These are phyloP conservation scores for Perca fluviatilis DNA, from an alignment of 2,113 vertebrate genomes.

Conservation along the genomic window DNA sequence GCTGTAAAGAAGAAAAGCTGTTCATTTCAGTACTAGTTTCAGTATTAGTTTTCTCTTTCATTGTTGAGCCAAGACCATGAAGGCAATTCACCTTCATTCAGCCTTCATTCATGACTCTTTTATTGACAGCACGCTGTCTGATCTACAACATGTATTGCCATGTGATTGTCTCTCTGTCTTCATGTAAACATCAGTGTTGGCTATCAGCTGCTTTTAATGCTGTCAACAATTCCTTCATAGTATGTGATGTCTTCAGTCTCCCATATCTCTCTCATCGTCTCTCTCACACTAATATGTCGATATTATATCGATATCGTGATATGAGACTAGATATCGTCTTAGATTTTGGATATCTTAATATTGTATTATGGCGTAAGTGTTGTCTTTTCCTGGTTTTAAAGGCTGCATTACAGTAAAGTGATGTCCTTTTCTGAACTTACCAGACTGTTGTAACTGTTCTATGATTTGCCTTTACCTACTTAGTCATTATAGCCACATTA, in stretches of 20 bases:
- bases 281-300: background rate
- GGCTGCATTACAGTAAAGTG: too few species aligned
- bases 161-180: constrained; percentile 18
- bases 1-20: background rate
- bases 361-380: too few species aligned
- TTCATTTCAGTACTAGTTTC: background rate
- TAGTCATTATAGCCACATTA: too few species aligned
- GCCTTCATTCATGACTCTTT: constrained; percentile 7
- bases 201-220: background rate
- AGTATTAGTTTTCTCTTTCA: constrained; percentile 31
- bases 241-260: background rate
- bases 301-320: too few species aligned
- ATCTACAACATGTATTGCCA: background rate
- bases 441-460: too few species aligned
- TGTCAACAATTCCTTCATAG: background rate
- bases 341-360: too few species aligned
- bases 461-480: too few species aligned
- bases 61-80: background rate
- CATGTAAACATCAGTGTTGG: background rate
- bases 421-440: too few species aligned
- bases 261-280: background rate
- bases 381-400: too few species aligned
- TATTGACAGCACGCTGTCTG: background rate
- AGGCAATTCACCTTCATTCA: background rate
- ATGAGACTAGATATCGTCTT: too few species aligned